phyloP scores from a whole-genome alignment of 1,140 invertebrate genomes.

The Ostrea edulis region DNA sequence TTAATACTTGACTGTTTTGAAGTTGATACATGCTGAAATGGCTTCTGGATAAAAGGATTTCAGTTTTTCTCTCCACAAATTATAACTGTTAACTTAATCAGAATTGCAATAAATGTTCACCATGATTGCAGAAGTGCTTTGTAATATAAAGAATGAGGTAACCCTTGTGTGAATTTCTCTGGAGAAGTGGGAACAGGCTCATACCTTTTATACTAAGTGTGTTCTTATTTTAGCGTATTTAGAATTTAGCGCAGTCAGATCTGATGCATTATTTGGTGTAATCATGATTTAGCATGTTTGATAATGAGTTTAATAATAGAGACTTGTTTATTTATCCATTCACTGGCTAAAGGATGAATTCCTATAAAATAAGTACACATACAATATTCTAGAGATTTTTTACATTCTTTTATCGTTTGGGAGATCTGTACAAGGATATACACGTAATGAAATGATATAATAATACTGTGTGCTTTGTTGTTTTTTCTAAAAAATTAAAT shows the following conservation, averaged over 20 bases:
- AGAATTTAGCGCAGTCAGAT: background rate
- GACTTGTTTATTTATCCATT: no score
- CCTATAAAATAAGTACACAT: no score
- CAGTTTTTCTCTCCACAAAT: background rate
- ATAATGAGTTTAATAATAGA: no score
- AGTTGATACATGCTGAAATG: background rate
- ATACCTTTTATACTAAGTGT: background rate
- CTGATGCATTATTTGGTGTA: no score
- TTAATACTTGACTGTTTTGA: background rate
- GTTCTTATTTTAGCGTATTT: background rate
- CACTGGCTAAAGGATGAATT: no score
- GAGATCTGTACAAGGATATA: no score
- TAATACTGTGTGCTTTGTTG: no score
- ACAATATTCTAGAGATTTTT: no score
- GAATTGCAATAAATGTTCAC: background rate
- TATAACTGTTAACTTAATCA: background rate
- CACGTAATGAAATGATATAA: no score
- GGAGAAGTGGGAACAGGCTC: background rate
- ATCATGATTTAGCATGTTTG: no score
- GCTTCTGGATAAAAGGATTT: background rate
- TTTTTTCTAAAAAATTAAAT: no score
- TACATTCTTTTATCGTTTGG: no score
- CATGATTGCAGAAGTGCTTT: background rate
- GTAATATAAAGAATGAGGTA: slow-evolving; percentile 3
- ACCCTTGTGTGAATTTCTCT: background rate